Base-by-base conservation (phyloP, 2,888 invertebrate genomes). In the Leucophenga montana region DNA sequence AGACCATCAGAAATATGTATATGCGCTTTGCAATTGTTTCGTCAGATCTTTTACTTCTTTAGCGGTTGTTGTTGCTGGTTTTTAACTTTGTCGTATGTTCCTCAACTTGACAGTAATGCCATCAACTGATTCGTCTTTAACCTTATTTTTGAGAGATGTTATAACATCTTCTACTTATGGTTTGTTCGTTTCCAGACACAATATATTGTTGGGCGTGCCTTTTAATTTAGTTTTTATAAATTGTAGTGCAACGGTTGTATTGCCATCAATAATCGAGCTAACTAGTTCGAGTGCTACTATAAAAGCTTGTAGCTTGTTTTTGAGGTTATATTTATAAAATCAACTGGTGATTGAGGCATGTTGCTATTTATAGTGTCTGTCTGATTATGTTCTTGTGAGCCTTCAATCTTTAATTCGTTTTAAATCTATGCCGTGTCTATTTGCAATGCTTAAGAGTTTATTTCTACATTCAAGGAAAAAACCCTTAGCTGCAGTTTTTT, bases 151-250 rank as follows among this genome's bases (percentile, higher is more conserved):
- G n/a, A n/a, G 13, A 6, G 13, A 3, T 4, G 3, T 16, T 48
- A 48, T 48, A n/a, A 48, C 16, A n/a, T 48, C 48, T 16, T 48
- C 3, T 16, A 48, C n/a, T n/a, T n/a, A n/a, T 13, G 13, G 48
- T 8, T 8, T 4, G 11, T 16, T 48, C 48, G 4, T 4, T n/a
- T 13, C 48, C 16, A 3, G 33, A 33, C 33, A 48, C n/a, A n/a
- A n/a, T 13, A 48, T 6, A 13, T 4, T n/a, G 11, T 8, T 48
- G 4, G 6, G 6, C 16, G 4, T 48, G 4, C 48, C 48, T 6
- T 61, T 56, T 75, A 75, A 13, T 48, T 48, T 48, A 3, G 48
- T 48, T 13, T 48, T 48, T n/a, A 48, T 16, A 22, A 27, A 39
- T 31, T 8, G 11, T 3, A 22, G 13, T 13, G 16, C 33, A 31